Evolutionary conservation across 2,113 vertebrate genomes (phyloP), one percentile per base, ranked within the genome.

Genomic region (Pterocles burchelli): DNA sequence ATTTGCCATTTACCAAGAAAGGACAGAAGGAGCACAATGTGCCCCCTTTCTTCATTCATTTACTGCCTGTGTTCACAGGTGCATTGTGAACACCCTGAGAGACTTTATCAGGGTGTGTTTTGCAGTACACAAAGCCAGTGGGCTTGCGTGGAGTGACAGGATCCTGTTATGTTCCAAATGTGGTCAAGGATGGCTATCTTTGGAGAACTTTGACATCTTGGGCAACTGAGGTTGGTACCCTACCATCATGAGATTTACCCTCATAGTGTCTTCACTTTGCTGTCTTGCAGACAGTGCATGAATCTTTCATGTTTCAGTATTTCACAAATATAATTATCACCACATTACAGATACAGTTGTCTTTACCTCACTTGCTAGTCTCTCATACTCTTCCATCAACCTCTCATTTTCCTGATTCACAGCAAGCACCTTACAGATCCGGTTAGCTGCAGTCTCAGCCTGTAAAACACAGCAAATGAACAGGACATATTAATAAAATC

Each of bases 351-450:
- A 72, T 8, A 77, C 29, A 86, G 36, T 21, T 91, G 91, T 84
- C 68, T 96, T 98, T 98, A 99, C 99, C 99, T 99, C 99, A 97
- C 99, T 99, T 90, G 99, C 99, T 97, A 99, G 98, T 96, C 98
- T 98, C 97, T 99, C 99, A 95, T 99, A 99, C 87, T 99, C 99
- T 98, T 99, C 99, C 99, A 99, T 99, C 98, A 99, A 96, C 96
- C 99, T 99, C 96, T 99, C 99, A 96, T 99, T 99, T 97, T 99
- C 99, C 97, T 99, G 99, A 98, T 99, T 99, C 94, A 99, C 99
- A 92, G 99, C 99, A 70, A 99, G 98, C 83, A 99, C 98, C 97
- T 99, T 99, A 97, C 99, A 99, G 98, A 99, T 99, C 95, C 99
- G 98, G 98, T 99, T 99, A 95, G 99, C 99, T 78, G 99, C 99